Percentiles rank a stretch among this genome's conserved stretches.
Evolutionary conservation across 2,113 vertebrate genomes (phyloP).

Genomic region (Nothocercus julius): DNA sequence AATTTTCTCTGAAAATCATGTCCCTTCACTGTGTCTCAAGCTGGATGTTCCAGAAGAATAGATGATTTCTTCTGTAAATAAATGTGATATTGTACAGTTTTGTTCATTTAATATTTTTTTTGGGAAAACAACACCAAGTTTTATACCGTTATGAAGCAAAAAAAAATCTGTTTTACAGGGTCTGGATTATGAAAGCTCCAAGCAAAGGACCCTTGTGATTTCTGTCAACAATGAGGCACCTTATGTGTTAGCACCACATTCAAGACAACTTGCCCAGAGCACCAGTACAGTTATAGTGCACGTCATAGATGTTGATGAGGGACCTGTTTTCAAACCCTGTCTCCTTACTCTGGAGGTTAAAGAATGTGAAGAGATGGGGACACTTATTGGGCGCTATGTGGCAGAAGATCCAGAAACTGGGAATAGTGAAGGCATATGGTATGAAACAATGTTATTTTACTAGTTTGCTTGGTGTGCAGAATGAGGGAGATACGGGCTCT

Average conservation of each 20-base stretch:
- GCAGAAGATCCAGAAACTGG: conserved; percentile 87
- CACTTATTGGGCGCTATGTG: conserved; percentile 75
- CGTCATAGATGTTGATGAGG: conserved; percentile 83
- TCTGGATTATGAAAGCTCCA: conserved; percentile 81
- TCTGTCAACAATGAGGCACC: conserved; percentile 81
- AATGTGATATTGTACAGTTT: neutral
- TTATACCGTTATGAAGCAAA: neutral
- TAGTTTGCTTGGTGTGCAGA: neutral
- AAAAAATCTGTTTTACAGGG: conserved; percentile 72
- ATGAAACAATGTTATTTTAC: neutral
- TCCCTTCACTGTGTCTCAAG: neutral
- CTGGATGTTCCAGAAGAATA: neutral
- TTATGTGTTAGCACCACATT: conserved; percentile 68
- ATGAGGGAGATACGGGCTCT: rapidly evolving
- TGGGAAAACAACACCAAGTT: neutral
- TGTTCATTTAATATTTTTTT: neutral
- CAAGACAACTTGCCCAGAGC: conserved; percentile 64
- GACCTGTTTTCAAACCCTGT: conserved; percentile 82
- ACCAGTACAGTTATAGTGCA: conserved; percentile 77
- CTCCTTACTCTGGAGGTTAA: conserved; percentile 71
- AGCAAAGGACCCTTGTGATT: conserved; percentile 77
- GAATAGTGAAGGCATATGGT: conserved; percentile 84
- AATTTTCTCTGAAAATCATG: neutral
- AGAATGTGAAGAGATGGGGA: conserved; percentile 79
- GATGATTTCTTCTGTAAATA: neutral